phyloP scores from a whole-genome alignment of 2,888 invertebrate genomes.

The Drosophila anomelani region DNA sequence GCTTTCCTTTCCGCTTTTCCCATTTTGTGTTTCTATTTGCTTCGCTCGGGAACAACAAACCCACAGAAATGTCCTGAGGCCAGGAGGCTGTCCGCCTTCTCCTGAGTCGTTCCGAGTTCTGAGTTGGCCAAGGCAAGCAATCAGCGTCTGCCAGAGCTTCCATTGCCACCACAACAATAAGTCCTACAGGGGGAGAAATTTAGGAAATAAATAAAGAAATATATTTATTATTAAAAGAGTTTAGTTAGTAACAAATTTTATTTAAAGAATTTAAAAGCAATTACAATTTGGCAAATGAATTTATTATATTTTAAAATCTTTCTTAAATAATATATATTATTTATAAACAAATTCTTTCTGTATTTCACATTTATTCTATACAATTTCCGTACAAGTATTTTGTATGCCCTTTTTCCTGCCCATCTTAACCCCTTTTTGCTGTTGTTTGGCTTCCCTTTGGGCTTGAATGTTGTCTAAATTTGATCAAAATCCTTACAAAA shows the following conservation, averaged over 20 bases:
- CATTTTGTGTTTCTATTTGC: slow-evolving; percentile 6
- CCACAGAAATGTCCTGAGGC: slow-evolving; percentile 30
- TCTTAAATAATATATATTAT: neutral
- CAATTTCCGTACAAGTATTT: neutral
- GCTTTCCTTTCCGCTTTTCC: neutral
- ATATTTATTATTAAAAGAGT: neutral
- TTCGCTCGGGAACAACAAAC: slow-evolving; percentile 10
- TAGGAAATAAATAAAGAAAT: neutral
- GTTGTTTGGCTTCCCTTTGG: neutral
- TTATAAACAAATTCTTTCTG: neutral
- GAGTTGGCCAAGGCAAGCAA: slow-evolving; percentile 32
- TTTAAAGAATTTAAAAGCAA: no score
- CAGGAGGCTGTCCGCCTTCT: slow-evolving; percentile 22
- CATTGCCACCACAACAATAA: slow-evolving; percentile 16
- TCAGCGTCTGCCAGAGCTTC: slow-evolving; percentile 20
- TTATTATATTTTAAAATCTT: neutral
- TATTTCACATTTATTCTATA: neutral
- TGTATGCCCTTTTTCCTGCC: neutral
- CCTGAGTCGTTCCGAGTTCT: neutral
- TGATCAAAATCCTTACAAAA: slow-evolving; percentile 21
- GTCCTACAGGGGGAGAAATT: slow-evolving; percentile 20
- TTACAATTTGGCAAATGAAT: neutral
- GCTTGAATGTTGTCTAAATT: slow-evolving; percentile 34
- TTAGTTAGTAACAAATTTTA: no score
- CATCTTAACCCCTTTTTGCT: neutral